A percentile compares a stretch with the other conserved stretches of the same genome.
phyloP scores from a whole-genome alignment of 2,888 invertebrate species.

The Drosophila falleni region DNA sequence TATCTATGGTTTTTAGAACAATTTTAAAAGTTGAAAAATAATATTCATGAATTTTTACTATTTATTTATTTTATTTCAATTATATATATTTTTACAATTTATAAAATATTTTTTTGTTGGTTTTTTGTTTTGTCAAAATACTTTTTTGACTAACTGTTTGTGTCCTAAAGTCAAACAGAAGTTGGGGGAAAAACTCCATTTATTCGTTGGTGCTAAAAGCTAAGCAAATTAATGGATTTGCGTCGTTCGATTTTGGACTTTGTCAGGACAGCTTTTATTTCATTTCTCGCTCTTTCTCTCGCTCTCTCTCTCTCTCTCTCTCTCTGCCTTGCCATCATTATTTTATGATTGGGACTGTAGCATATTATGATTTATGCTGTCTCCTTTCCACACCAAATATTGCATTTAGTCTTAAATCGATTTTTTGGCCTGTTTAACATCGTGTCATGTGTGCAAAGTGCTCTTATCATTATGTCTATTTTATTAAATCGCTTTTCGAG shows the following conservation, averaged over 20 bases:
- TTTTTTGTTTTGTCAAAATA: too few relatives aligned
- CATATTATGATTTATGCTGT: not conserved
- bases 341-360: too few relatives aligned
- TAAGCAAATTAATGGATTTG: conserved; percentile 57
- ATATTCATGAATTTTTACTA: too few relatives aligned
- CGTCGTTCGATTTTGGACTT: conserved; percentile 31
- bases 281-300: not conserved
- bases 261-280: conserved; percentile 6
- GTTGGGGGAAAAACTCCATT: conserved; percentile 10
- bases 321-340: not conserved
- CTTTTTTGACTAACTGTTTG: too few relatives aligned
- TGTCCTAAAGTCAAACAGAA: too few relatives aligned
- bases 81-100: too few relatives aligned
- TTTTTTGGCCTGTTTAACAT: conserved; percentile 5
- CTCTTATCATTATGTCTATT: conserved; percentile 28
- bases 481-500: conserved; percentile 13
- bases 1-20: too few relatives aligned
- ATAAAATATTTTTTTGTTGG: too few relatives aligned
- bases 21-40: too few relatives aligned
- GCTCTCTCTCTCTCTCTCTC: not conserved
- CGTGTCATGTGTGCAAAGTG: conserved; percentile 23
- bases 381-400: not conserved
- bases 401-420: not conserved
- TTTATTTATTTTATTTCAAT: too few relatives aligned
- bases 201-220: conserved; percentile 31